Evolutionary conservation across 2,888 invertebrate species (phyloP), one percentile per base, ranked within the genome.

Genomic region (Pachydiplax longipennis): DNA sequence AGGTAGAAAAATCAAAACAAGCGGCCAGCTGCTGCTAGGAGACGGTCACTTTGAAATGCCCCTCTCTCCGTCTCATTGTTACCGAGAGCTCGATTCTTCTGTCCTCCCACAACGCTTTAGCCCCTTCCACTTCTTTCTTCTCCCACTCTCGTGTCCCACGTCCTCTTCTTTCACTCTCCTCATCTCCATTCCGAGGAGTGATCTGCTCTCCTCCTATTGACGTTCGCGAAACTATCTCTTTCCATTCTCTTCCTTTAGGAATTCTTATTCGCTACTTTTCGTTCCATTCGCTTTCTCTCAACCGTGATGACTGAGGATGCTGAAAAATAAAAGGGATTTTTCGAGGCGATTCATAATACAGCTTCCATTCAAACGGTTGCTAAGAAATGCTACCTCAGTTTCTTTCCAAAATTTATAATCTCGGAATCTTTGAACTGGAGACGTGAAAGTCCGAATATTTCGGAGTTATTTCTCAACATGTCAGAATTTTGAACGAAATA

Each of bases 61-160:
- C 35, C 48, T 37, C 58, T 58, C 81, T 31, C 18, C 37, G 37
- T 87, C 87, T 31, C 37, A 44, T 83, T 87, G 87, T 87, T 35
- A 61, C 61, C 58, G 65, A 31, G 61, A 65, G 12, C 65, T 35
- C 61, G 61, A 61, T 61, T 65, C 87, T 87, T n/a, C 61, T 87
- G 87, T 87, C 87, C 87, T 40, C 87, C 87, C 87, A 87, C 83
- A n/a, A n/a, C n/a, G 44, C 37, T 37, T 37, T 37, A 4, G 37
- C 37, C 37, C 2, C 37, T 37, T 37, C 37, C 2, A 80, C 80
- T 80, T 31, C 35, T 37, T 37, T 37, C 37, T 37, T 37, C 37
- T 5, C 37, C 37, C 37, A 37, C 37, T 37, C 37, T 37, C 37
- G 37, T 40, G 0, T 8, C 37, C 18, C 37, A 13, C 40, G 4